Evolutionary conservation across 2,888 invertebrate species (phyloP), one percentile per base, ranked within the genome.

Genomic region (Hylaea fasciaria): DNA sequence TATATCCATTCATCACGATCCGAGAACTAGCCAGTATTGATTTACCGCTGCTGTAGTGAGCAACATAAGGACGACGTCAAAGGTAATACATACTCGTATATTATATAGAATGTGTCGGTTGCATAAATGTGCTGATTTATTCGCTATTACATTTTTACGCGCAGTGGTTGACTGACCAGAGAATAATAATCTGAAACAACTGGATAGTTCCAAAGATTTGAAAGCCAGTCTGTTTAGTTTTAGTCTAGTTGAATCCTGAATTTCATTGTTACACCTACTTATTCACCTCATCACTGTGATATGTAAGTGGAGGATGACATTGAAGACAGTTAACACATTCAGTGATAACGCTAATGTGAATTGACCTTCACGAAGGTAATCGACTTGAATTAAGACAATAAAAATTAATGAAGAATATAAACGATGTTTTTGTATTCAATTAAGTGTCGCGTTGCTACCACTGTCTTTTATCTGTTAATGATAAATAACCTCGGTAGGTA

Each of bases 31-130:
- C 53, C 57, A 49, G 61, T 65, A 68, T 69, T 72, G 66, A 69
- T 75, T 76, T 79, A 70, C 69, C 70, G 71, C 65, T 64, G 62
- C 59, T 66, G 67, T 64, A 63, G 64, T 57, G 54, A 66, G 72
- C 75, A 74, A 73, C 78, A 77, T 71, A 46, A 39, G 53, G 61
- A 51, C 81, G 81, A 82, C 78, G 80, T 81, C 78, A 80, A 71
- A 63, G 57, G 54, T 7, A 7, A 9, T 32, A 32, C 32, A 4
- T 32, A 51, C 78, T 77, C 78, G 68, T 64, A 65, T 70, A 55
- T 50, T n/a, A n/a, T n/a, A n/a, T n/a, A n/a, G n/a, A n/a, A n/a
- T n/a, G n/a, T n/a, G n/a, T n/a, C n/a, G n/a, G n/a, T n/a, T n/a
- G n/a, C n/a, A n/a, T n/a, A n/a, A n/a, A n/a, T 54, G 51, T 47